phyloP scores from a whole-genome alignment of 2,797 vertebrate genomes.

The Myotis vivesi region DNA sequence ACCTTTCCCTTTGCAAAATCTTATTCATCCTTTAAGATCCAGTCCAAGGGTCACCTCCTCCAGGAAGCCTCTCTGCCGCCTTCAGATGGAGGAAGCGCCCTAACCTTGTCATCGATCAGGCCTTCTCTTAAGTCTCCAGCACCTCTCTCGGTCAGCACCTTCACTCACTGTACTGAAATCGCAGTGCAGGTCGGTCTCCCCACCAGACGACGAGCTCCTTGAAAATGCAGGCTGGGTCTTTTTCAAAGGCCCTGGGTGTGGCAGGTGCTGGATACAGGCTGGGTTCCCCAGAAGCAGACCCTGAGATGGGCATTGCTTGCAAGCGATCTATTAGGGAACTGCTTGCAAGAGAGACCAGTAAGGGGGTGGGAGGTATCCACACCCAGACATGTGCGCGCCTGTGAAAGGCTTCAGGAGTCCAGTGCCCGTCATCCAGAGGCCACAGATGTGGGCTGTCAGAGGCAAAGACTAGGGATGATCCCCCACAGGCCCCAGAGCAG shows the following conservation, averaged over 20 bases:
- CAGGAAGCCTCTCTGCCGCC: background rate
- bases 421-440: background rate
- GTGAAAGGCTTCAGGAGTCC: background rate
- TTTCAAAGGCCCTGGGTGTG: background rate
- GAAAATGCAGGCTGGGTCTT: background rate
- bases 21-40: background rate
- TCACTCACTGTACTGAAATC: background rate
- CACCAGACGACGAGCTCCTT: background rate
- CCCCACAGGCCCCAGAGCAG: background rate
- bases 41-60: background rate
- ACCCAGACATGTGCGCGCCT: fast-evolving
- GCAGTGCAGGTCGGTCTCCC: background rate
- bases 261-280: background rate
- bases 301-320: background rate
- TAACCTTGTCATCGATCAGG: background rate
- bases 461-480: background rate
- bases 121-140: background rate
- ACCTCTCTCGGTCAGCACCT: background rate
- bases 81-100: background rate
- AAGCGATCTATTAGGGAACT: background rate
- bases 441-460: background rate
- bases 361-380: background rate
- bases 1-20: background rate
- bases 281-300: background rate
- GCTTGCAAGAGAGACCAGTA: background rate